A percentile compares a stretch with the other conserved stretches of the same genome.
Conservation (phyloP, 2,797 vertebrate species). For the Melanotaenia boesemani region DNA sequence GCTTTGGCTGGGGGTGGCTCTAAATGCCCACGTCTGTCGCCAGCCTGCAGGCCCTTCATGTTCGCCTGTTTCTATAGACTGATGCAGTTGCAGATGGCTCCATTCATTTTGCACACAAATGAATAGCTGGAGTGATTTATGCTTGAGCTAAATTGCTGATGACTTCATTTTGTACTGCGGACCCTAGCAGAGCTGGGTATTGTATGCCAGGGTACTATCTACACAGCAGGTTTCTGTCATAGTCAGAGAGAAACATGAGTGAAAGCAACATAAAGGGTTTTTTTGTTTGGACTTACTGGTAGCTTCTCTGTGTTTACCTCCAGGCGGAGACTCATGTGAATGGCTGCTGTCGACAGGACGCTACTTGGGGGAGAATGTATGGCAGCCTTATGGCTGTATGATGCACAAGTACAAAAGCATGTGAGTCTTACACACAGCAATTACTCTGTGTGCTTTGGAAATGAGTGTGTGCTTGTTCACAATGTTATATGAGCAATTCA, state of each 20-base stretch:
- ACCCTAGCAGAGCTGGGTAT: slow-evolving; percentile 45
- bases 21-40: slow-evolving; percentile 24
- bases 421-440: slow-evolving; percentile 79
- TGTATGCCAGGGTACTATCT: slow-evolving; percentile 42
- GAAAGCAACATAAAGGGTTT: slow-evolving; percentile 16
- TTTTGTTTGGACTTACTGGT: slow-evolving; percentile 32
- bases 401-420: slow-evolving; percentile 97
- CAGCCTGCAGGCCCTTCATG: slow-evolving; percentile 38
- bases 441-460: slow-evolving; percentile 12
- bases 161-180: slow-evolving; percentile 48
- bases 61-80: slow-evolving; percentile 34
- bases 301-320: slow-evolving; percentile 51
- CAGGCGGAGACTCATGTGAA: slow-evolving; percentile 94
- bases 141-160: slow-evolving; percentile 52
- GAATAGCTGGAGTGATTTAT: slow-evolving; percentile 54
- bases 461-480: neutral
- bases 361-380: slow-evolving; percentile 95
- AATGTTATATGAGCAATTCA: slow-evolving; percentile 1
- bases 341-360: slow-evolving; percentile 96
- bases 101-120: slow-evolving; percentile 60
- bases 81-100: slow-evolving; percentile 60
- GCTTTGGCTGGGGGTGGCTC: slow-evolving; percentile 39
- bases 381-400: slow-evolving; percentile 99
- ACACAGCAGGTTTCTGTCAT: slow-evolving; percentile 48
- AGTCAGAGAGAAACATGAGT: slow-evolving; percentile 16